Conservation (phyloP, 2,888 invertebrate genomes). For the Xylota segnis region DNA sequence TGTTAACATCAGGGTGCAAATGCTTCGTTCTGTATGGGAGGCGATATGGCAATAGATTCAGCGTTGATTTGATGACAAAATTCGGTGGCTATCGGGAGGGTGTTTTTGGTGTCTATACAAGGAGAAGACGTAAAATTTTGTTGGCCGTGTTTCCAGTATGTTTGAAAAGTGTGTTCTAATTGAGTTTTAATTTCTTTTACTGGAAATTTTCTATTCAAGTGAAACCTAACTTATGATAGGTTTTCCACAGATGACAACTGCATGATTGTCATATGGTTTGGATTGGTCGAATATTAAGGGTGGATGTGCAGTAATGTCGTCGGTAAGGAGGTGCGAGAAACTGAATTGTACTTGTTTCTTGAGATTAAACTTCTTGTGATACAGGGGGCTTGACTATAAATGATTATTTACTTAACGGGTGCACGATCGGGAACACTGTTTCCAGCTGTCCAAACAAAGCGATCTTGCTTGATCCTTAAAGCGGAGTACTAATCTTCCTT, state of each 20-base stretch:
- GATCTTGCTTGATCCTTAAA: too few species aligned
- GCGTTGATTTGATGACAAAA: conserved; percentile 27
- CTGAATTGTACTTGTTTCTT: too few species aligned
- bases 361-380: too few species aligned
- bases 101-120: background rate
- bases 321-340: background rate
- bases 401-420: too few species aligned
- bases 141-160: too few species aligned
- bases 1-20: conserved; percentile 78
- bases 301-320: background rate
- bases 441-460: too few species aligned
- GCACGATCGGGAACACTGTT: too few species aligned
- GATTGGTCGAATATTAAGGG: conserved; percentile 23
- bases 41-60: background rate
- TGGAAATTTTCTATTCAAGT: background rate
- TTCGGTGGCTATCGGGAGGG: background rate
- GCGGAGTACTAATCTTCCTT: too few species aligned
- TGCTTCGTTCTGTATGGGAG: background rate
- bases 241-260: conserved; percentile 30
- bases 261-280: conserved; percentile 13
- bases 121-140: background rate
- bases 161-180: conserved; percentile 15
- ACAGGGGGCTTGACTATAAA: too few species aligned
- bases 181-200: conserved; percentile 5
- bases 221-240: conserved; percentile 22